Evolutionary conservation across 2,113 vertebrate species (phyloP).

Genomic region (Rhagologus leucostigma): DNA sequence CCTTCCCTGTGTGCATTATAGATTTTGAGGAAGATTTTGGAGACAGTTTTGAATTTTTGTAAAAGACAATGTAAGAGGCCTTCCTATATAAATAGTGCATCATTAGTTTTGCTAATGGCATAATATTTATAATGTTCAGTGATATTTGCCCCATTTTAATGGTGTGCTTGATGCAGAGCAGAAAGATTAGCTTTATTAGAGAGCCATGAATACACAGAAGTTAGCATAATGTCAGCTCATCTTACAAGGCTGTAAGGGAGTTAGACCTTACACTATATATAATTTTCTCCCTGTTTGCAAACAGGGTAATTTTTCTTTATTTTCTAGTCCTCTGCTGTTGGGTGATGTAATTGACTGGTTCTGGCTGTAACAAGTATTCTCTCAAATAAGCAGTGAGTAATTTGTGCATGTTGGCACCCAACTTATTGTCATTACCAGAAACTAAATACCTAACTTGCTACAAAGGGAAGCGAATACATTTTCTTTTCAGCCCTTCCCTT

Average conservation of each 20-base stretch:
- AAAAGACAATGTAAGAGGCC: background rate
- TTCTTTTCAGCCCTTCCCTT: background rate
- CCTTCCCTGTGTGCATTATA: background rate
- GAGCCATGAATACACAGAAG: background rate
- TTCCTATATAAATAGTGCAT: background rate
- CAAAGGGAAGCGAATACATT: background rate
- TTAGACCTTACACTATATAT: background rate
- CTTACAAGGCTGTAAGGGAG: background rate
- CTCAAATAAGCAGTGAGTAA: background rate
- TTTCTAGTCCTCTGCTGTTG: background rate
- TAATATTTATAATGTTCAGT: background rate
- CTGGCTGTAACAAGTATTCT: background rate
- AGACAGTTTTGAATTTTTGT: background rate
- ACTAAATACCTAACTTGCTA: background rate
- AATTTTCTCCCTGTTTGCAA: background rate
- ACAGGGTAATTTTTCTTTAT: background rate
- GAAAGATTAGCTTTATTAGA: background rate
- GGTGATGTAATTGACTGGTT: background rate
- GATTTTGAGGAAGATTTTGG: background rate
- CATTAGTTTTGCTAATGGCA: background rate
- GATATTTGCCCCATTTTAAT: background rate
- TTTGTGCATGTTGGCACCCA: background rate
- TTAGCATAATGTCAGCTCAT: background rate
- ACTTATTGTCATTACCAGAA: background rate
- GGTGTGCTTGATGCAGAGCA: background rate